Percentiles rank a stretch among this genome's conserved stretches.
These are phyloP conservation scores for Stichopus horrens DNA, from an alignment of 53 echinoderm and acorn worm species.

Conservation along the genomic window DNA sequence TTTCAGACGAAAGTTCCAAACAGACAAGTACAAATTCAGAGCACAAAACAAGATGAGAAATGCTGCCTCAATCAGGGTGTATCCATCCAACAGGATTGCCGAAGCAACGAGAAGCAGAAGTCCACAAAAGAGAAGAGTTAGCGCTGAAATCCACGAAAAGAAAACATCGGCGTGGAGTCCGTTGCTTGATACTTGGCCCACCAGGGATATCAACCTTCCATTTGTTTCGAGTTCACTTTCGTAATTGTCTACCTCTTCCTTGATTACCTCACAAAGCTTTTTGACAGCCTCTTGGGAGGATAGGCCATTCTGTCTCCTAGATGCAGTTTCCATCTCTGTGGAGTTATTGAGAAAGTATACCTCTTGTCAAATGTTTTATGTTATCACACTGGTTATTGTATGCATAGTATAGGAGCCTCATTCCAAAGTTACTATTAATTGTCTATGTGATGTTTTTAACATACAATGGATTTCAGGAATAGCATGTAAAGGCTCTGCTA, in stretches of 20 bases:
- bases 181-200: conserved; percentile 33
- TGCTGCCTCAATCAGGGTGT: conserved; percentile 55
- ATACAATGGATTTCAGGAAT: too few species aligned
- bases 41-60: conserved; percentile 62
- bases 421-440: too few species aligned
- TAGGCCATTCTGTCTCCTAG: conserved; percentile 38
- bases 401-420: neutral
- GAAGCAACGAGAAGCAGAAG: conserved; percentile 59
- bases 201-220: conserved; percentile 6
- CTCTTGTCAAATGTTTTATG: neutral
- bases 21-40: conserved; percentile 65
- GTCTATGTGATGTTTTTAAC: too few species aligned
- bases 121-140: conserved; percentile 42
- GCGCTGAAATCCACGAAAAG: conserved; percentile 62
- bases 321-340: conserved; percentile 1
- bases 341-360: neutral
- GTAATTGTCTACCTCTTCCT: conserved; percentile 58
- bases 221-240: conserved; percentile 31
- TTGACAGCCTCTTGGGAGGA: conserved; percentile 54
- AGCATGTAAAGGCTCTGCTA: too few species aligned
- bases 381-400: neutral
- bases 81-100: conserved; percentile 44
- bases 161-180: conserved; percentile 40
- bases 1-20: conserved; percentile 70
- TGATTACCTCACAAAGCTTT: conserved; percentile 56